Base-by-base conservation (phyloP, 2,888 invertebrate genomes). In the Caenorhabditis doughertyi region DNA sequence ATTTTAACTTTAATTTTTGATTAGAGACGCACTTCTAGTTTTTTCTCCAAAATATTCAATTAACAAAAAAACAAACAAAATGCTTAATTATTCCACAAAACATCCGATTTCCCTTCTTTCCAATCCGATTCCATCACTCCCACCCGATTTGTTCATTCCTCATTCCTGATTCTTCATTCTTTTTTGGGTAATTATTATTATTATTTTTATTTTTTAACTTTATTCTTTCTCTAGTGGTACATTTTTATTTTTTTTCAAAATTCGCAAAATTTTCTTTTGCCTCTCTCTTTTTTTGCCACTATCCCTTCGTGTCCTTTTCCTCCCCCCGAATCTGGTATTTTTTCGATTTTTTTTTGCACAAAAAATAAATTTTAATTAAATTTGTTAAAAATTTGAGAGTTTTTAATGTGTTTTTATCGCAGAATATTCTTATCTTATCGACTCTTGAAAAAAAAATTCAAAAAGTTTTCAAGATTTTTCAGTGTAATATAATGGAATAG, bases 231-330 rank as follows among this genome's bases (percentile, higher is more conserved):
- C 25, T 60, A 60, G 44, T 62, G 60, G 68, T 68, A 68, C n/a
- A 39, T 47, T 32, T 39, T 32, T 39, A 35, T 35, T 9, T 27
- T n/a, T 60, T 35, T 56, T 42, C 8, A 42, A 32, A 8, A 25
- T 35, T 49, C 32, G 16, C 32, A 49, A n/a, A 72, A 13, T 39
- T 16, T 51, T 44, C 49, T 29, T 39, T 39, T 39, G 5, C 13
- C 39, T 2, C 39, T n/a, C n/a, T n/a, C n/a, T n/a, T n/a, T n/a
- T 62, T 39, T 64, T 73, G 62, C 72, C 62, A 72, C 72, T 62
- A 72, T 64, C 29, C 32, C 71, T 72, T 72, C 72, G 72, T 72
- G 62, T 73, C 64, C 62, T 73, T 64, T 73, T 53, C 72, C n/a
- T 35, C 58, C 44, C 53, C 73, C 55, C 23, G 64, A 73, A 51